A percentile compares a stretch with the other conserved stretches of the same genome.
phyloP scores from a whole-genome alignment of 2,888 invertebrate species.

The Cataglyphis albicans region DNA sequence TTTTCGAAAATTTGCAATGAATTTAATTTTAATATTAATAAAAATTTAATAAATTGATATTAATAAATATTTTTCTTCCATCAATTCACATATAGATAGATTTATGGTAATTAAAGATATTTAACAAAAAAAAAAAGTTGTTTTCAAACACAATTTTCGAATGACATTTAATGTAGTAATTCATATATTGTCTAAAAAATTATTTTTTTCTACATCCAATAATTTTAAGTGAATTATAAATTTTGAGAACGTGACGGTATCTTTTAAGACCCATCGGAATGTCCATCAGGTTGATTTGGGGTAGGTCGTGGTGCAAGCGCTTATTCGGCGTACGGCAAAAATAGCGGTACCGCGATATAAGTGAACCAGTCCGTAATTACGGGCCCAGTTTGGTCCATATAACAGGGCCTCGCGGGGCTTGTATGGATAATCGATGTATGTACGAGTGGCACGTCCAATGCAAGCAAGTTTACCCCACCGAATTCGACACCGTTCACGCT shows the following conservation, averaged over 20 bases:
- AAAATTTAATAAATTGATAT: not conserved
- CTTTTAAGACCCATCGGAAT: not conserved
- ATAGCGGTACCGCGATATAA: conserved; percentile 59
- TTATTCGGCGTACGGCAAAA: conserved; percentile 59
- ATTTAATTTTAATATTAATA: not conserved
- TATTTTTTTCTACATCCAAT: not conserved
- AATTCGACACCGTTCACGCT: conserved; percentile 27
- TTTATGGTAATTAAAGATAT: not conserved
- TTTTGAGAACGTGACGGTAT: not conserved
- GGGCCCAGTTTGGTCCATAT: conserved; percentile 56
- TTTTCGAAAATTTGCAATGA: not conserved
- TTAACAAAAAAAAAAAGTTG: not conserved
- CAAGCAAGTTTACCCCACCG: conserved; percentile 35
- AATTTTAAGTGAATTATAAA: not conserved
- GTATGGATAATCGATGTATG: conserved; percentile 48
- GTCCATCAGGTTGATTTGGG: conserved; percentile 22
- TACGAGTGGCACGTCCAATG: conserved; percentile 40
- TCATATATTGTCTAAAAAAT: not conserved
- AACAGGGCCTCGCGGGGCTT: conserved; percentile 45
- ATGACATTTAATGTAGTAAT: not conserved
- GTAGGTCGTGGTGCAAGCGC: conserved; percentile 36
- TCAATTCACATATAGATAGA: not conserved
- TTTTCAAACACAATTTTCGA: too few species aligned
- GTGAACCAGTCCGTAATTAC: conserved; percentile 62
- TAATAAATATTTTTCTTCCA: not conserved